Evolutionary conservation across 2,797 vertebrate genomes (phyloP).

Genomic region (Loriculus beryllinus): DNA sequence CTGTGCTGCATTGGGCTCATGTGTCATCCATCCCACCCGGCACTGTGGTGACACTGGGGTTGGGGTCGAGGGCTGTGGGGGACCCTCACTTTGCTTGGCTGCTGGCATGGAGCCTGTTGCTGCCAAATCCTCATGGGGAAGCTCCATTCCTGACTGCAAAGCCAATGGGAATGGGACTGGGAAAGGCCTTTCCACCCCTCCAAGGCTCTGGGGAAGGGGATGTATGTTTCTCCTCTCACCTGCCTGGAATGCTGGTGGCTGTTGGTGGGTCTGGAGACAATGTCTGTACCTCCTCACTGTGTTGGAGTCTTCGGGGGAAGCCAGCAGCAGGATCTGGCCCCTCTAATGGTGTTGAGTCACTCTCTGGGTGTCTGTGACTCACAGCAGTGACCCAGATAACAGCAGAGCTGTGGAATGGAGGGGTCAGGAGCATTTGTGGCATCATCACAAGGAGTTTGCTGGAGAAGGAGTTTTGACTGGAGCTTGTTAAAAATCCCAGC

Average conservation of each 20-base stretch:
- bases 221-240: accelerated
- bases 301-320: not conserved
- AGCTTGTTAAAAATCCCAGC: not conserved
- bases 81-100: not conserved
- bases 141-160: not conserved
- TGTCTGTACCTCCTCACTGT: accelerated
- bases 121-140: accelerated
- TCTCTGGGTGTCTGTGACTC: constrained; percentile 43
- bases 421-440: constrained; percentile 1
- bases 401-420: not conserved
- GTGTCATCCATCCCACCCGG: not conserved
- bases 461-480: not conserved
- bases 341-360: not conserved
- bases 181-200: not conserved
- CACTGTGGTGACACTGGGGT: not conserved
- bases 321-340: not conserved
- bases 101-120: not conserved
- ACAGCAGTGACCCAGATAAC: constrained; percentile 62
- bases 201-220: accelerated
- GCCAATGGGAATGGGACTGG: not conserved
- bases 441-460: not conserved
- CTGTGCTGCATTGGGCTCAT: accelerated
- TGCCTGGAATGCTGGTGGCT: accelerated
- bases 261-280: not conserved
- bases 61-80: accelerated